Base-by-base conservation (phyloP, 2,113 vertebrate genomes). In the Lethenteron reissneri region DNA sequence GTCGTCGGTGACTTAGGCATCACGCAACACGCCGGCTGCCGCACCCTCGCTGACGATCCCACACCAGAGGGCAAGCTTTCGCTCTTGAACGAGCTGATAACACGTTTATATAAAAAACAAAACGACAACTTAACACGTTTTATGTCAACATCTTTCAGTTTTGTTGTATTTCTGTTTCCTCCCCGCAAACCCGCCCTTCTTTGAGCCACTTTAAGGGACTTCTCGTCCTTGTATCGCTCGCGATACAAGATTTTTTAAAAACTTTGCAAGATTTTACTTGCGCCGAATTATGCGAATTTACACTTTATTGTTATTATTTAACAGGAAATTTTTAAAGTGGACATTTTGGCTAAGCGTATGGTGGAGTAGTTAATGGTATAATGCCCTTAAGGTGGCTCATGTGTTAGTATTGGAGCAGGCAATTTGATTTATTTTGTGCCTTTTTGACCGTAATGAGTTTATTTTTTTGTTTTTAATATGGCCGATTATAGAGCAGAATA, bases 181-280 rank as follows among this genome's bases (percentile, higher is more conserved):
- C 60, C 17, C 64, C 10, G n/a, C 64, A 17, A 10, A n/a, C 25
- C 25, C 64, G 9, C 64, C 64, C n/a, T 68, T 25, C 64, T 68
- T 25, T 68, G 64, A 68, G 64, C 64, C 64, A 68, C 64, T 68
- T 68, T 68, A 68, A 68, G 64, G 64, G 64, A 68, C 25, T 68
- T 68, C 25, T 25, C 64, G 64, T 68, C 25, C 64, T 68, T 68
- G 64, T 11, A 68, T 68, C n/a, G 64, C n/a, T 17, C 9, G 25
- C 14, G 60, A 64, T 15, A 68, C n/a, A 68, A 68, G 64, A 41
- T 41, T 68, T 17, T 68, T 25, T 10, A 25, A 68, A 68, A 68
- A 15, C 14, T 68, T 68, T 68, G n/a, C 25, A 17, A 17, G n/a
- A 68, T 68, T 68, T n/a, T 25, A 17, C 64, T 11, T 68, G 25